Evolutionary conservation across 1,140 invertebrate species (phyloP).

Genomic region (Liolophura sinensis): DNA sequence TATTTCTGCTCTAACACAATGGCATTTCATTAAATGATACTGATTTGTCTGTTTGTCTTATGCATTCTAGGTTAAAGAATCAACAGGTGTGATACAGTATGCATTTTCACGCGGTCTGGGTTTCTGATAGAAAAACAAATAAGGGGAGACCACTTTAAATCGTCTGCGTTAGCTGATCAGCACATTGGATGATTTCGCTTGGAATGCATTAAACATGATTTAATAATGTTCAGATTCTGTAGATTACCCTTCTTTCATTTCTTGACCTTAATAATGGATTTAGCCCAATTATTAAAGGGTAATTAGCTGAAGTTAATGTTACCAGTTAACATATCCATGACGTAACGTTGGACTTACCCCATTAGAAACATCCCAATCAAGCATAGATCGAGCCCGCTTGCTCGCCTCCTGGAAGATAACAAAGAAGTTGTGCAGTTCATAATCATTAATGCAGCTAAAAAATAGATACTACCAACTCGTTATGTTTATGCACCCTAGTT

Average conservation of each 20-base stretch:
- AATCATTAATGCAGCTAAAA: neutral
- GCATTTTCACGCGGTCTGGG: no score
- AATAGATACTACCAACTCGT: neutral
- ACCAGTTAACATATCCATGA: neutral
- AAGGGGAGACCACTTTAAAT: no score
- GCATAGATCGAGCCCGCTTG: conserved; percentile 60
- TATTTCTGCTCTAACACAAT: no score
- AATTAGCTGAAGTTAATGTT: conserved; percentile 5
- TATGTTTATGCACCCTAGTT: neutral
- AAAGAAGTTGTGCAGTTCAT: neutral
- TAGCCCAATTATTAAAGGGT: neutral
- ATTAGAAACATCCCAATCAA: conserved; percentile 73
- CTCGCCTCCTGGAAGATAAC: conserved; percentile 57
- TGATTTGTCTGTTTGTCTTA: neutral
- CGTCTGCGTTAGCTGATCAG: neutral
- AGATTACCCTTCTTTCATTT: neutral
- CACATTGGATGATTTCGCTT: neutral
- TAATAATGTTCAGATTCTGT: neutral
- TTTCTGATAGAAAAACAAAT: no score
- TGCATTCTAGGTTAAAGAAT: no score
- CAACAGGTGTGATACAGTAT: no score
- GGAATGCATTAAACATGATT: neutral
- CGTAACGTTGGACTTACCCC: conserved; percentile 60
- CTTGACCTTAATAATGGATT: neutral
- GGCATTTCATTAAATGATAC: no score